These are phyloP conservation scores for Disparrhopalites patrizii DNA, from an alignment of 2,888 invertebrate species.

Conservation along the genomic window DNA sequence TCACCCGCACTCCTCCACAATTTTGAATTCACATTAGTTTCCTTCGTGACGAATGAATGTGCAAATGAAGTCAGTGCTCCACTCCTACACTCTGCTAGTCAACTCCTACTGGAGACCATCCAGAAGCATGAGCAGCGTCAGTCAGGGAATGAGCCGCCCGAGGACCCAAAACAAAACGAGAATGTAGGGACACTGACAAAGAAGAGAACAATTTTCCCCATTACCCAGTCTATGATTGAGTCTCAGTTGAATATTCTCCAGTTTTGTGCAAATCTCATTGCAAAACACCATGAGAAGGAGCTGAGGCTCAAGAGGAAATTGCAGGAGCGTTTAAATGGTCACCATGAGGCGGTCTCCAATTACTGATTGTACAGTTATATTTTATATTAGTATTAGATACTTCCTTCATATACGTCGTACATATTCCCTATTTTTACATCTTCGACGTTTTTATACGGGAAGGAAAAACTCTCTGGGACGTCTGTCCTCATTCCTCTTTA, in stretches of 20 bases:
- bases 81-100: background rate
- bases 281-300: background rate
- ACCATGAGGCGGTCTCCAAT: too few relatives aligned
- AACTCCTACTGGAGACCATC: background rate
- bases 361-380: too few relatives aligned
- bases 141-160: too few relatives aligned
- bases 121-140: background rate
- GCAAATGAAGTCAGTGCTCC: background rate
- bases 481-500: too few relatives aligned
- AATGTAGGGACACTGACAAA: too few relatives aligned
- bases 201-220: background rate
- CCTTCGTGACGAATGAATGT: background rate
- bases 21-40: constrained; percentile 2
- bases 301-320: constrained; percentile 1
- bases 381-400: too few relatives aligned
- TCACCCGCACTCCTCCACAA: background rate
- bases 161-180: too few relatives aligned
- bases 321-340: too few relatives aligned
- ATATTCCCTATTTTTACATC: too few relatives aligned
- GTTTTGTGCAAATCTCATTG: constrained; percentile 6
- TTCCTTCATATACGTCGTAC: too few relatives aligned
- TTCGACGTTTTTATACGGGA: too few relatives aligned
- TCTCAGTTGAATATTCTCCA: constrained; percentile 1
- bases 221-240: background rate
- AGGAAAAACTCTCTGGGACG: too few relatives aligned